phyloP scores from a whole-genome alignment of 1,140 invertebrate species.

The Oryctes rhinoceros region DNA sequence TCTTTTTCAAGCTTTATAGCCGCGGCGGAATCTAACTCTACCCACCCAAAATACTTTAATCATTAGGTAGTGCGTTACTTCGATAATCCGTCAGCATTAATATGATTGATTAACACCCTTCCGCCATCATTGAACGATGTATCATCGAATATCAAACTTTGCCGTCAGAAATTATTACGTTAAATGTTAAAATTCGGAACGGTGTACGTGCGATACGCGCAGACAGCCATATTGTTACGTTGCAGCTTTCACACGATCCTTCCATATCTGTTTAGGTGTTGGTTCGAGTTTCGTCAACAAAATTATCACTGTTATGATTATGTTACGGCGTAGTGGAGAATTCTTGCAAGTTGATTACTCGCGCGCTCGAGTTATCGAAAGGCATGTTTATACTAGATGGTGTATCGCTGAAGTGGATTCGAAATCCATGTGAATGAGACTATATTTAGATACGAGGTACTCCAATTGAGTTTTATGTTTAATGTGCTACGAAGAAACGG shows the following conservation, averaged over 20 bases:
- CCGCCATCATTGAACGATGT: constrained; percentile 25
- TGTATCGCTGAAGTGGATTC: no score
- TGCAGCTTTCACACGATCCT: constrained; percentile 1
- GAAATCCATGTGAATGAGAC: no score
- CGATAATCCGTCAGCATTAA: constrained; percentile 32
- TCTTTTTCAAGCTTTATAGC: background rate
- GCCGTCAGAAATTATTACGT: constrained; percentile 1
- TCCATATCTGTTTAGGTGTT: background rate
- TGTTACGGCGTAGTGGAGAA: no score
- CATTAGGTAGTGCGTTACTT: constrained; percentile 18
- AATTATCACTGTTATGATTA: no score
- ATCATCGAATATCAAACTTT: constrained; percentile 35
- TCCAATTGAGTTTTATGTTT: no score
- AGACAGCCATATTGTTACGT: background rate
- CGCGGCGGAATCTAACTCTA: background rate
- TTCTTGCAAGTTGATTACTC: background rate
- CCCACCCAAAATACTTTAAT: background rate
- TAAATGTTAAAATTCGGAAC: constrained; percentile 3
- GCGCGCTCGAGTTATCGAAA: no score
- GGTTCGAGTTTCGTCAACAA: no score
- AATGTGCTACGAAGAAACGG: background rate
- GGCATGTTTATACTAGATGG: no score
- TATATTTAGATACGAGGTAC: no score
- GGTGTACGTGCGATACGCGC: background rate
- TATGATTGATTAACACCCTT: constrained; percentile 36